Base-by-base conservation (phyloP, 2,888 invertebrate genomes). In the Habroteleia sp. region DNA sequence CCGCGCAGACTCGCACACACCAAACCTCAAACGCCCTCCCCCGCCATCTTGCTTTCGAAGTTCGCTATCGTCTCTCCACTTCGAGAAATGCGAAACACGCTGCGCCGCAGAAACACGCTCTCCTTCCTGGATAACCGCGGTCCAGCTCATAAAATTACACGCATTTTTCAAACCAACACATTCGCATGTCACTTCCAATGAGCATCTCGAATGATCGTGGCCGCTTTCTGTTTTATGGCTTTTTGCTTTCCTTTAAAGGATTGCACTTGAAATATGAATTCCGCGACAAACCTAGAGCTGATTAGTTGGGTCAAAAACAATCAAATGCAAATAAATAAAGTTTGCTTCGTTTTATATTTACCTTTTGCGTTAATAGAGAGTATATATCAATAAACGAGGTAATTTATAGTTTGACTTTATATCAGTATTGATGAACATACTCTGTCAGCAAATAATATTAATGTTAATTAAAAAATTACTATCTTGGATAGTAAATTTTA, bases 1-100 rank as follows among this genome's bases (percentile, higher is more conserved):
- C 81, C 66, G 66, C 69, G 75, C 72, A 66, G 66, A 77, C 77
- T 48, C 73, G 66, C 69, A 52, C 66, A 62, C 35, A 62, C 63
- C 52, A 37, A 42, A 20, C 44, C 74, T 58, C 52, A 48, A 73
- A 60, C 48, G 65, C 71, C 73, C 66, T 74, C 76, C 77, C 69
- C 46, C 69, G 54, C 33, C 54, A 35, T 52, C 50, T 52, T 37
- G 17, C 41, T 46, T 50, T 63, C 27, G 37, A 27, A 46, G 31
- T 39, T 31, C 10, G 11, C 69, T 42, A 48, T 58, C 58, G 35
- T 14, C 23, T 25, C 16, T 14, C 58, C 16, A 37, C 13, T 27
- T 6, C 37, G 42, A 69, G 65, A 71, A 71, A 71, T 71, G 69
- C 60, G 63, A 69, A 75, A 65, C 69, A 65, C 41, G 58, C 65